A percentile compares a stretch with the other conserved stretches of the same genome.
phyloP scores from a whole-genome alignment of 2,113 vertebrate species.

The Hemiprocne comata region DNA sequence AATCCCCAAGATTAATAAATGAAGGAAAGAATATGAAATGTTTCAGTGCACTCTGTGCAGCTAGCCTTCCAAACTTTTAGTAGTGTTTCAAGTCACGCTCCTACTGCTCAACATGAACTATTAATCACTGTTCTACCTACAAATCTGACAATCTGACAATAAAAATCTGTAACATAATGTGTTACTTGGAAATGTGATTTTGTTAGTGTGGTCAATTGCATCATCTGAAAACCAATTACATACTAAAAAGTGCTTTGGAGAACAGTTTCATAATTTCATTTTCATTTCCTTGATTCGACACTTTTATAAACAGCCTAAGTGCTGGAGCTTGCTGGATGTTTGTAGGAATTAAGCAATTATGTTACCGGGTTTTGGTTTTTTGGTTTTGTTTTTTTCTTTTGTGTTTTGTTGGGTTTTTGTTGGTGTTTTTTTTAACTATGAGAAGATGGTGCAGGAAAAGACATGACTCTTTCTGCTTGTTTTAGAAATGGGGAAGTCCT shows the following conservation, averaged over 20 bases:
- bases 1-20: slow-evolving; percentile 5
- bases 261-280: not conserved
- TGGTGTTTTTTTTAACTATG: not conserved
- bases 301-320: not conserved
- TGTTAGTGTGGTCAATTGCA: not conserved
- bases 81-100: not conserved
- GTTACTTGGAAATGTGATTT: not conserved
- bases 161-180: not conserved
- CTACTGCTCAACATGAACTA: not conserved
- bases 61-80: not conserved
- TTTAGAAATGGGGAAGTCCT: not conserved
- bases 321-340: not conserved
- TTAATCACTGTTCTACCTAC: not conserved
- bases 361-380: not conserved
- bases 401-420: too few relatives aligned
- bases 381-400: too few relatives aligned
- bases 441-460: not conserved
- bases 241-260: not conserved
- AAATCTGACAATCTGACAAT: not conserved
- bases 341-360: not conserved
- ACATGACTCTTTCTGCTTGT: not conserved
- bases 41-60: not conserved
- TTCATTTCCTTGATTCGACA: not conserved
- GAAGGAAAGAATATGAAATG: not conserved
- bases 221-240: not conserved